Base-by-base conservation (phyloP, 2,113 vertebrate species). In the Bucco capensis region DNA sequence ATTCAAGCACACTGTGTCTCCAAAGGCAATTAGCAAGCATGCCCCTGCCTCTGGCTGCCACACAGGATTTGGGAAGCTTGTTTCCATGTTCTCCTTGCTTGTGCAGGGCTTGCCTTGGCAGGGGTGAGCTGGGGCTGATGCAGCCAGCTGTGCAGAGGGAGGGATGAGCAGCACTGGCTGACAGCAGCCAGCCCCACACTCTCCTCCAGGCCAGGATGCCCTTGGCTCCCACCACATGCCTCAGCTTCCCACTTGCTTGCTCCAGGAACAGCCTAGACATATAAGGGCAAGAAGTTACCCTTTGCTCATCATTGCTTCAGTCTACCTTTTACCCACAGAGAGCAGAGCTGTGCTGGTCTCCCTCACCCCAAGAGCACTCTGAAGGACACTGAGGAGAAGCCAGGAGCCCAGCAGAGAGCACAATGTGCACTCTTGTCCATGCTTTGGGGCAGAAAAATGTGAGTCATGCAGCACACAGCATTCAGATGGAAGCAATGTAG, bases 211-310 rank as follows among this genome's bases (percentile, higher is more conserved):
- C 31, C 38, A 74, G 70, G 57, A 24, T 10, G 3, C 37, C 46
- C 24, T 92, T 80, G 38, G 38, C 4, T 81, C 57, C 83, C 88
- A 40, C 24, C 27, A 42, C 22, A 17, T 25, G 35, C 61, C n/a
- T 62, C 83, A 84, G 44, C 37, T 47, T 86, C 70, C 75, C 58
- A 84, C 2, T 76, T 76, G 65, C 33, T 66, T 87, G 75, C 77
- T 82, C 70, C 27, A 24, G 53, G 86, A 75, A 83, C 0, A 4
- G 19, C 44, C 44, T 38, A 88, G 31, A 81, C 61, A 60, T 51
- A 57, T 21, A 90, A 96, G 77, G 72, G 30, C 56, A 81, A 67
- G 75, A 56, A 89, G 56, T 91, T 86, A 88, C 44, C 19, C 44
- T 86, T 37, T 80, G 28, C 38, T 79, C 21, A 17, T 89, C 62